Conservation (phyloP, 2,797 vertebrate genomes). For the Galago senegalensis region DNA sequence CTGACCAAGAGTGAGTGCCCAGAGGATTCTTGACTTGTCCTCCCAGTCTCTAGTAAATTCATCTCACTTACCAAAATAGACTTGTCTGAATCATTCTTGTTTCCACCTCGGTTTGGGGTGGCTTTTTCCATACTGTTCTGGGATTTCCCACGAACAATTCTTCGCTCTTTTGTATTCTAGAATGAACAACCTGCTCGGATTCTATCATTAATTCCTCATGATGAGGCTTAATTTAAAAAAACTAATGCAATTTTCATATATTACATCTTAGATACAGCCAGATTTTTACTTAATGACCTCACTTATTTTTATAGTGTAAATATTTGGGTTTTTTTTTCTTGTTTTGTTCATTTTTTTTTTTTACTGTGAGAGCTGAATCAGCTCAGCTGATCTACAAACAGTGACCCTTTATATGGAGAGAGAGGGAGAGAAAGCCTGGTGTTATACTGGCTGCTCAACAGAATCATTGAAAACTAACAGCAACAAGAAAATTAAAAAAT, state of each 20-base stretch:
- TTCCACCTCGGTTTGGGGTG: background rate
- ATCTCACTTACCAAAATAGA: background rate
- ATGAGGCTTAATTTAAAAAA: background rate
- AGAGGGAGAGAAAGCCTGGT: background rate
- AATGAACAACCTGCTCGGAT: background rate
- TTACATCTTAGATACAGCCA: background rate
- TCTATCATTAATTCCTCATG: background rate
- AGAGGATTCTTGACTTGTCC: background rate
- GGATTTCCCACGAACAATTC: background rate
- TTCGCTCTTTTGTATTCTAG: background rate
- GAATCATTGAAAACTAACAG: background rate
- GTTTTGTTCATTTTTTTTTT: background rate
- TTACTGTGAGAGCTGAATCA: background rate
- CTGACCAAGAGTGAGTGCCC: background rate
- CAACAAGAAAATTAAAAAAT: background rate
- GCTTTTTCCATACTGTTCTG: background rate
- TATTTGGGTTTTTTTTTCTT: background rate
- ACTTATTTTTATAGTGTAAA: background rate
- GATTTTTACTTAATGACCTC: background rate
- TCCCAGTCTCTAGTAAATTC: background rate
- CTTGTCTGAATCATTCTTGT: background rate
- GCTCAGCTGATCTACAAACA: background rate
- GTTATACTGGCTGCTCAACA: background rate
- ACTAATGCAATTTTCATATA: background rate
- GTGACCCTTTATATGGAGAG: background rate